Percentiles rank a stretch among this genome's conserved stretches.
Evolutionary conservation across 2,888 invertebrate genomes (phyloP).

Genomic region (Craniophora ligustri): DNA sequence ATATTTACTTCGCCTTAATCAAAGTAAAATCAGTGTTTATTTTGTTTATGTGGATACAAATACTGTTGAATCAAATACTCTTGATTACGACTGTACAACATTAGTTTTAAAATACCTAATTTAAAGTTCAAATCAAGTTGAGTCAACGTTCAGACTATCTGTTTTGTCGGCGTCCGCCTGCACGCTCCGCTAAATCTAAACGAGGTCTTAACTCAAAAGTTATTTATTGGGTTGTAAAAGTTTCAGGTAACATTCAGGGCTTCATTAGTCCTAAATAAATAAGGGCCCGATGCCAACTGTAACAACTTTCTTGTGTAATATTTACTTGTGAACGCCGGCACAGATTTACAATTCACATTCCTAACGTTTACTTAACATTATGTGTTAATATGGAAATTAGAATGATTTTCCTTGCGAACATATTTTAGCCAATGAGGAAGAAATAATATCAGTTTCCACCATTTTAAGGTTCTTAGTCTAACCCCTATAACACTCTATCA

Average conservation of each 20-base stretch:
- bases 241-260: constrained; percentile 61
- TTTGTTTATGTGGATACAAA: constrained; percentile 20
- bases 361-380: not conserved
- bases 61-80: constrained; percentile 26
- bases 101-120: constrained; percentile 40
- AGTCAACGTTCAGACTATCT: constrained; percentile 29
- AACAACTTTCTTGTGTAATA: constrained; percentile 20
- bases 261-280: constrained; percentile 63
- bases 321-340: constrained; percentile 20
- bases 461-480: too few species aligned
- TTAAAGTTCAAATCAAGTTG: constrained; percentile 27
- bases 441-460: too few species aligned
- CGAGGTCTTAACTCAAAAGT: constrained; percentile 57
- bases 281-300: constrained; percentile 24
- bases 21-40: constrained; percentile 19
- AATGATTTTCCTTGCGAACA: not conserved
- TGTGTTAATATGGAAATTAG: not conserved
- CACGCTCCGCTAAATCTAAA: constrained; percentile 28
- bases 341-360: constrained; percentile 5
- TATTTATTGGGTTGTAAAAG: constrained; percentile 68
- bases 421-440: too few species aligned
- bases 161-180: constrained; percentile 27
- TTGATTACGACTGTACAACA: constrained; percentile 23
- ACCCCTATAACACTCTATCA: too few species aligned
- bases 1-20: constrained; percentile 23